Percentiles rank a stretch among this genome's conserved stretches.
phyloP scores from a whole-genome alignment of 1,140 invertebrate species.

The Nylanderia fulva region DNA sequence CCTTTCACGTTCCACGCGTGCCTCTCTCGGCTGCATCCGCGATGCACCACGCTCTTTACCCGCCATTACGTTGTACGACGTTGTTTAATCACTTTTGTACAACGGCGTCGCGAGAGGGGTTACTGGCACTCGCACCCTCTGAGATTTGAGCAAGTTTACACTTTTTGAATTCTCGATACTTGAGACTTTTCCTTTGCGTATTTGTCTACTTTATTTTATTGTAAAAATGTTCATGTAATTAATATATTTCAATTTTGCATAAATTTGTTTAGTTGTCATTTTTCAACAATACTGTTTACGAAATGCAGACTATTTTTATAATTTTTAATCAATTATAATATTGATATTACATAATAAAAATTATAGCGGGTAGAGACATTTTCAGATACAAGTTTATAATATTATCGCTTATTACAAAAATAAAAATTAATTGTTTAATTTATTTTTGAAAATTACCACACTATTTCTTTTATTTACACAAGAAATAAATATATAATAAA shows the following conservation, averaged over 20 bases:
- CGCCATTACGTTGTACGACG: conserved; percentile 50
- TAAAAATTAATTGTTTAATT: neutral
- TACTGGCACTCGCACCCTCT: neutral
- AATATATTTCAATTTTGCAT: neutral
- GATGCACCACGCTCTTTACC: conserved; percentile 57
- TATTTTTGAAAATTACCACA: neutral
- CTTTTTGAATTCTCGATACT: neutral
- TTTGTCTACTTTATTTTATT: neutral
- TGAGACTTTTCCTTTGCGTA: neutral
- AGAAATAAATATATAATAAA: conserved; percentile 22
- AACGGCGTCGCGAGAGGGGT: conserved; percentile 35
- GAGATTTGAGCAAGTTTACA: neutral
- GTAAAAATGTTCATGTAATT: neutral
- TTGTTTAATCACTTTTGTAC: conserved; percentile 65
- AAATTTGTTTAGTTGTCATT: neutral
- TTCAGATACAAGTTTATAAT: neutral
- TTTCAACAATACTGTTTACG: neutral
- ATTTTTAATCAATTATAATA: neutral
- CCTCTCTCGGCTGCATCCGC: conserved; percentile 57
- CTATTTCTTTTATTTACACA: neutral
- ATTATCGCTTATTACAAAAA: neutral
- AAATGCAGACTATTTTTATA: neutral
- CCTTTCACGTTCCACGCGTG: conserved; percentile 70
- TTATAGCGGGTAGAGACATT: neutral
- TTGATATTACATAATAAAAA: too few relatives aligned